Evolutionary conservation across 2,888 invertebrate genomes (phyloP), one percentile per base, ranked within the genome.

Genomic region (Agrotis ipsilon): DNA sequence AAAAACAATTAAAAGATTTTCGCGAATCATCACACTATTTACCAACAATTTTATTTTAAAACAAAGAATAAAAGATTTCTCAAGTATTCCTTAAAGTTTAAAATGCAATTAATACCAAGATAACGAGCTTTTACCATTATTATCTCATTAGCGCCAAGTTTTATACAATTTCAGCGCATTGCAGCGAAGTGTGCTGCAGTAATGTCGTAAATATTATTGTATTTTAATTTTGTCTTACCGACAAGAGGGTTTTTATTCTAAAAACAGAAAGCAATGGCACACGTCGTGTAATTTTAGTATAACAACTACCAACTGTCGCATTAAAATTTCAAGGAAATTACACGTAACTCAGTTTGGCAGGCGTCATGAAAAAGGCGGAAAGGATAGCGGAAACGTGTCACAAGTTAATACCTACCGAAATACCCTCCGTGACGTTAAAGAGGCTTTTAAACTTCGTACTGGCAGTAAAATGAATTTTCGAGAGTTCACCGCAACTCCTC

Each of bases 391-490:
- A 83, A 64, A 79, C 61, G 69, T 74, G 79, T 68, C 78, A 67
- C 72, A 49, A 59, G 61, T 48, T 65, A 67, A 72, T 58, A 58
- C 49, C 54, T 64, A 27, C 59, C 46, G 59, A 68, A 76, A 68
- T 75, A 55, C 46, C 21, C 32, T 16, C 11, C 13, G 65, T 46
- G 57, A 71, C 48, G 66, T 66, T 27, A 74, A 79, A 62, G 43
- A 21, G 68, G 21, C 69, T 72, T 75, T 55, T 57, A 68, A 80
- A 80, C 51, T 63, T 46, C 27, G 57, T 32, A 16, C 43, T 51
- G 11, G 39, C 60, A 54, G 51, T 68, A 63, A 83, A 80, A 72
- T 18, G 64, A 68, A 79, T 69, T 83, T 67, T 60, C 55, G 65
- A 64, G 69, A 68, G n/a, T 49, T 45, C 65, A 66, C 69, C 61